Percentiles rank a stretch among this genome's conserved stretches.
These are phyloP conservation scores for Micropterix aruncella DNA, from an alignment of 2,888 invertebrate genomes.

Conservation along the genomic window DNA sequence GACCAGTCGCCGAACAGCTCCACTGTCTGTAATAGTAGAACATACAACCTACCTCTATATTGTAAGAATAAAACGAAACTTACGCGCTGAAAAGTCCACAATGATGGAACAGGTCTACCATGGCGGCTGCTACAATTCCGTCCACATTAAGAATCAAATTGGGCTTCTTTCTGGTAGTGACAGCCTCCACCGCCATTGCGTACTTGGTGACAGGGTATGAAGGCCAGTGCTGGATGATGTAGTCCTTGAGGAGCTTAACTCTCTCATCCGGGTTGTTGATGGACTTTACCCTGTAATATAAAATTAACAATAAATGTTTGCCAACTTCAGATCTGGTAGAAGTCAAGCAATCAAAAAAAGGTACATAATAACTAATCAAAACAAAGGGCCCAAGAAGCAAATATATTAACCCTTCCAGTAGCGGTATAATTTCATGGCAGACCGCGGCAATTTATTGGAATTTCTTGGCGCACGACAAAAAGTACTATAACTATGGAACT, in stretches of 20 bases:
- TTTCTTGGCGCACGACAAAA: too few relatives aligned
- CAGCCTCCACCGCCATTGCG: constrained; percentile 95
- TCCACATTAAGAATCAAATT: constrained; percentile 98
- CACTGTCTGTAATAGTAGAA: too few relatives aligned
- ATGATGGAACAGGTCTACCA: constrained; percentile 91
- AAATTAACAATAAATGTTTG: constrained; percentile 3
- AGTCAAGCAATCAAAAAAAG: constrained; percentile 39
- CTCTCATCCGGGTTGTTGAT: constrained; percentile 99
- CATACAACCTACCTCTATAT: too few relatives aligned
- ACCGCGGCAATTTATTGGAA: too few relatives aligned
- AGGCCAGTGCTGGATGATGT: constrained; percentile 87
- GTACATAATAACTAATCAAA: too few relatives aligned
- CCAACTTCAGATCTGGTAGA: constrained; percentile 1
- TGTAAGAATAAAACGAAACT: too few relatives aligned
- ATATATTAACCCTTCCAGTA: too few relatives aligned
- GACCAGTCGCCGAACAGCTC: too few relatives aligned
- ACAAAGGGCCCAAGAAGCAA: too few relatives aligned
- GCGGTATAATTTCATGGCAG: too few relatives aligned
- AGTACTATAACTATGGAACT: too few relatives aligned
- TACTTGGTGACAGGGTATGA: constrained; percentile 88
- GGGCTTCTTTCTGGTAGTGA: constrained; percentile 99
- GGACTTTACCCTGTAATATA: constrained; percentile 48
- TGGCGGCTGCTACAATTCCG: constrained; percentile 93
- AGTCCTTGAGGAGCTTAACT: constrained; percentile 93
- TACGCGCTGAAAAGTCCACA: constrained; percentile 88